phyloP scores from a whole-genome alignment of 1,140 invertebrate species.

The Archegozetes longisetosus region DNA sequence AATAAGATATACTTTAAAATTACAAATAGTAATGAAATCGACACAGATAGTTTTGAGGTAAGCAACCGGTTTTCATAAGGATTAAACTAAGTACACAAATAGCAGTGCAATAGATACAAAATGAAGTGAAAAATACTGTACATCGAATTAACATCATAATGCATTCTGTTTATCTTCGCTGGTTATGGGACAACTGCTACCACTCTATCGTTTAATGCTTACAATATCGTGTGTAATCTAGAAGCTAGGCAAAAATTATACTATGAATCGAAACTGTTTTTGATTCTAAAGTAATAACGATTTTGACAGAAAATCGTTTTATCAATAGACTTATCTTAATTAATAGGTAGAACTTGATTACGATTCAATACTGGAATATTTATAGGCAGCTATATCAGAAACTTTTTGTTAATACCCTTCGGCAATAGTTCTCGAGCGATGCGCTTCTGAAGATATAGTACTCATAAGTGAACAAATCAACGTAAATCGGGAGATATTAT shows the following conservation, averaged over 20 bases:
- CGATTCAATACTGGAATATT: constrained; percentile 17
- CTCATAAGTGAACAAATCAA: constrained; percentile 1
- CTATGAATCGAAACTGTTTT: constrained; percentile 37
- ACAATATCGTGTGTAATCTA: constrained; percentile 45
- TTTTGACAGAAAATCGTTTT: background rate
- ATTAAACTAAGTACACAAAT: too few species aligned
- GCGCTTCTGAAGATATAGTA: background rate
- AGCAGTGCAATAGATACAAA: too few species aligned
- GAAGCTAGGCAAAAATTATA: constrained; percentile 41
- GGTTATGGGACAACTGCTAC: constrained; percentile 58
- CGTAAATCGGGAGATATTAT: constrained; percentile 16
- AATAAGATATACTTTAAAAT: too few species aligned
- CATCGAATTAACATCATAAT: constrained; percentile 33
- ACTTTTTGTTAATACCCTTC: constrained; percentile 24
- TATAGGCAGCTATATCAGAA: constrained; percentile 26
- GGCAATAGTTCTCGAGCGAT: constrained; percentile 13
- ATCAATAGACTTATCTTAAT: too few species aligned
- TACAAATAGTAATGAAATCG: too few species aligned
- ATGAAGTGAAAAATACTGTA: too few species aligned
- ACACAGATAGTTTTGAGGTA: too few species aligned
- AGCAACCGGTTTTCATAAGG: too few species aligned
- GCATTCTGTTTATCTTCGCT: constrained; percentile 49
- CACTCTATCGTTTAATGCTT: constrained; percentile 40
- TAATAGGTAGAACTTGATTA: too few species aligned
- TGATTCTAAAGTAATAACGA: background rate